Base-by-base conservation (phyloP, 2,888 invertebrate species). In the Drosophila borborema region DNA sequence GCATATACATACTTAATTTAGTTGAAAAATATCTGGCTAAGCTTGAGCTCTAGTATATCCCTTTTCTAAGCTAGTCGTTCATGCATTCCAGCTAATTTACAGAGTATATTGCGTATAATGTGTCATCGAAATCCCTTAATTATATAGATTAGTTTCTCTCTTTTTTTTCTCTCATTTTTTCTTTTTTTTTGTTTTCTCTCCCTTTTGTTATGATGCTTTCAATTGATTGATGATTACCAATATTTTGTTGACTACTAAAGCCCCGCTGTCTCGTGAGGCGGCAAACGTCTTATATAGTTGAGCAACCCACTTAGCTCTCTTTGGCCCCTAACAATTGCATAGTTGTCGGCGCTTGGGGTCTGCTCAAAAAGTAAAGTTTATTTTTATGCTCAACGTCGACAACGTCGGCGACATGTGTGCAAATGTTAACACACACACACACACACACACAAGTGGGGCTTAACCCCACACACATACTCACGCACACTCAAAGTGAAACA, bases 351-450 rank as follows among this genome's bases (percentile, higher is more conserved):
- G 82, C 72, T 81, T 43, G 48, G 65, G 81, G 70, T 51, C 81
- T 80, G 80, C 69, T 81, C 67, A 66, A 72, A 72, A 77, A 77
- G 60, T 82, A 82, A 85, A 85, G 85, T 85, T 85, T 85, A 85
- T 85, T 85, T 85, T 89, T 88, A 90, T 90, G 90, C 81, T 81
- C 71, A 74, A 65, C 70, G 68, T 41, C 55, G 66, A 56, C 65
- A 64, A 54, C 61, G 69, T 60, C 67, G 51, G 74, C 79, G 84
- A 70, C 84, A 87, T 82, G 90, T 84, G 89, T 83, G 64, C 79
- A 72, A 87, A 87, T 88, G 90, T 85, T 75, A 71, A 73, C 78
- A 81, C 74, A 87, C 64, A 80, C 62, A 68, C n/a, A 63, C 43
- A 60, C 66, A 81, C 74, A 87, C 64, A 80, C 62, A 69, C 36